phyloP scores from a whole-genome alignment of 2,797 vertebrate genomes.

The Sebastes itinus region DNA sequence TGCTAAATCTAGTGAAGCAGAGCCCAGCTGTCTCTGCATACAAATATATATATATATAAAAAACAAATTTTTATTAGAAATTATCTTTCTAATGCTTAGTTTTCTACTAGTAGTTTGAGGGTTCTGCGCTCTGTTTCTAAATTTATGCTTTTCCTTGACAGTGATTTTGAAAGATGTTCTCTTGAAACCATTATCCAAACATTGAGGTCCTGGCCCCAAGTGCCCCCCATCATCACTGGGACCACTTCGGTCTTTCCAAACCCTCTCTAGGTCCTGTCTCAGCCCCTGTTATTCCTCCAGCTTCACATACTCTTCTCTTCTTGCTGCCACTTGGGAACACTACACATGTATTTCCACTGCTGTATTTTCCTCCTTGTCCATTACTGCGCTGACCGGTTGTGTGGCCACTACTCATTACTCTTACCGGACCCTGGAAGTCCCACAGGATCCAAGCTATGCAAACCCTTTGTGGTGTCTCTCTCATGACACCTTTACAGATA shows the following conservation, averaged over 20 bases:
- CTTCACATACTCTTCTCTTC: conserved; percentile 6
- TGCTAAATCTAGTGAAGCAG: conserved; percentile 33
- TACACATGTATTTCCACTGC: conserved; percentile 4
- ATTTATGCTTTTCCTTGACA: background rate
- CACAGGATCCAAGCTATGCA: background rate
- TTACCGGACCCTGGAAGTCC: background rate
- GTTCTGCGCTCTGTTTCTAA: background rate
- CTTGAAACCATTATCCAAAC: background rate
- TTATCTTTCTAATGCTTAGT: background rate
- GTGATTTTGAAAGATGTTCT: background rate
- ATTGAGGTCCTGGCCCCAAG: background rate
- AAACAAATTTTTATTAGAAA: background rate
- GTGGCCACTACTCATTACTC: conserved; percentile 7
- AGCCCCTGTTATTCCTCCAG: background rate
- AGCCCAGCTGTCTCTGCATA: conserved; percentile 8
- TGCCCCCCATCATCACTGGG: background rate
- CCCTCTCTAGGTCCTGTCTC: background rate
- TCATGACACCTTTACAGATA: background rate
- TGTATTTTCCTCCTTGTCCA: conserved; percentile 10
- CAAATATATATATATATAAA: background rate
- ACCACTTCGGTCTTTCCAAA: background rate
- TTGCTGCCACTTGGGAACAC: background rate
- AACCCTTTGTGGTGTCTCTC: background rate
- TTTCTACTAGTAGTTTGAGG: background rate
- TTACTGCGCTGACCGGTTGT: background rate